Base-by-base conservation (phyloP, 2,797 vertebrate species). In the Geotrypetes seraphini region DNA sequence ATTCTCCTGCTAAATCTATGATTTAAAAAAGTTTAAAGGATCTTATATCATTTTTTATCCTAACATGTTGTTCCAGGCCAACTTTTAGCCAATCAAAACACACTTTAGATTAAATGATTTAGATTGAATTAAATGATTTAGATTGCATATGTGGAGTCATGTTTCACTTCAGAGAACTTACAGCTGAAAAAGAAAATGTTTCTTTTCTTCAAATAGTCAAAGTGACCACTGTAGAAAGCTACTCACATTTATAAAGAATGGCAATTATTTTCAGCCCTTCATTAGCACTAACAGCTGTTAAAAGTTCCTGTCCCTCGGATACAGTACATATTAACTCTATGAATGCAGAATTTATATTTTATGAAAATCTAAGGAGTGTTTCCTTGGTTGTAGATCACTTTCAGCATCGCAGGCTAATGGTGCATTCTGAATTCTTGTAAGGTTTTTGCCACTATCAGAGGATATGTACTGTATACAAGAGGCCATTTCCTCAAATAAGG, bases 21-120 rank as follows among this genome's bases (percentile, higher is more conserved):
- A 80, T 78, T 76, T 69, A 78, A 77, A n/a, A n/a, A n/a, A n/a
- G n/a, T n/a, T n/a, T n/a, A n/a, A n/a, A n/a, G 66, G 67, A 71
- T 60, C 69, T 73, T 81, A 75, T 68, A 65, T 62, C 71, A 69
- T 77, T 71, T 73, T n/a, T 78, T 71, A 67, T 69, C 65, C 65
- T 69, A 64, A 57, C 71, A 58, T 71, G 77, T 73, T 67, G 66
- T 64, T 68, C 52, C 51, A 70, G 45, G 53, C 71, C 75, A 74
- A 65, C 71, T 71, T 74, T 75, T 74, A 76, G 75, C 71, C 72
- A 82, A 78, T 77, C 69, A 85, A 83, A 87, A 85, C 57, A 79
- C 67, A 69, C 65, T 78, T 82, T 53, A 66, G 75, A 80, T 82
- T 78, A 84, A 81, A 77, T 66, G 50, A 70, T 69, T 79, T 65